phyloP scores from a whole-genome alignment of 53 echinoderm and acorn worm species.

The Hippasteria phrygiana region DNA sequence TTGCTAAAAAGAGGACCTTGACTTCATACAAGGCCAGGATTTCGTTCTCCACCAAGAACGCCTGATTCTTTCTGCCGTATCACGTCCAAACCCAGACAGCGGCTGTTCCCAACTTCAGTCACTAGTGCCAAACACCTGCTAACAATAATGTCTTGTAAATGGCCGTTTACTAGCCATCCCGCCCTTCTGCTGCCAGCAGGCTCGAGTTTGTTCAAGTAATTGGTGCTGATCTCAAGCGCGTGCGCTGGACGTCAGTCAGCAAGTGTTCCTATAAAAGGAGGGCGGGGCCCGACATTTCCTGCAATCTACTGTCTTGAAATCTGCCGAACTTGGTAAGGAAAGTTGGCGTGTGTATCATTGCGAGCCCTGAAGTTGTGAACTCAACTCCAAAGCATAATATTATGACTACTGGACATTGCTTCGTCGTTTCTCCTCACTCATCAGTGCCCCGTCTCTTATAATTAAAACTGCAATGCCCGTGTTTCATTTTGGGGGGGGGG shows the following conservation, averaged over 20 bases:
- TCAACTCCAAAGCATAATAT: too few relatives aligned
- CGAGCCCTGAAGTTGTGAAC: too few relatives aligned
- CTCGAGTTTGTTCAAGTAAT: slow-evolving; percentile 46
- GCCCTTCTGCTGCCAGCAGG: slow-evolving; percentile 4
- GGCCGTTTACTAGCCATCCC: slow-evolving; percentile 8
- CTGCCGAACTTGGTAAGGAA: background rate
- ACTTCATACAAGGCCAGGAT: too few relatives aligned
- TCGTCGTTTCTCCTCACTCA: too few relatives aligned
- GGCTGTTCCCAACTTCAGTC: slow-evolving; percentile 45
- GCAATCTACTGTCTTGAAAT: slow-evolving; percentile 4
- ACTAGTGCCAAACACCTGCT: slow-evolving; percentile 41
- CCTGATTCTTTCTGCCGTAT: background rate
- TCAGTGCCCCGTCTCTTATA: too few relatives aligned
- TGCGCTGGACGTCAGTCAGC: slow-evolving; percentile 7
- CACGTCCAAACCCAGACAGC: slow-evolving; percentile 30
- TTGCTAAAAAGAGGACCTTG: background rate
- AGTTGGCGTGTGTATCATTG: too few relatives aligned
- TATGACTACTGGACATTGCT: too few relatives aligned
- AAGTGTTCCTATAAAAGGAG: background rate
- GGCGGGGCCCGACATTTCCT: background rate
- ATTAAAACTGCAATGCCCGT: too few relatives aligned
- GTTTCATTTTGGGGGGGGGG: too few relatives aligned
- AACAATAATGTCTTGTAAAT: slow-evolving; percentile 15
- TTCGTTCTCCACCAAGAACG: too few relatives aligned
- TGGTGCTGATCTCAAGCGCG: slow-evolving; percentile 16